A percentile compares a stretch with the other conserved stretches of the same genome.
phyloP scores from a whole-genome alignment of 1,140 invertebrate species.

The Thalassaphorura encarpata region DNA sequence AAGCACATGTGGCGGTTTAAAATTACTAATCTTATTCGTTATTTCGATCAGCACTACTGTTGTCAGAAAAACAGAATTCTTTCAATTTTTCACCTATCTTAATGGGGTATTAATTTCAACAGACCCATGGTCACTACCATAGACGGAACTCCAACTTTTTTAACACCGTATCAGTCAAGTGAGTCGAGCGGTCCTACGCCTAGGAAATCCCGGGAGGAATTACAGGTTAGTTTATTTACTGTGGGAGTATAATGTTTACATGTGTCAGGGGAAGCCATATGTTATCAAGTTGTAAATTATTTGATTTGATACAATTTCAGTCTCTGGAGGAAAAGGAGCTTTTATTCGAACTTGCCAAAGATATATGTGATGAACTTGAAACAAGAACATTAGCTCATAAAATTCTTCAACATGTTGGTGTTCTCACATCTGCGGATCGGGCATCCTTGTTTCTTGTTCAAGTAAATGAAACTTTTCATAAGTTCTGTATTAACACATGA shows the following conservation, averaged over 20 bases:
- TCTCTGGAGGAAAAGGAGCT: slow-evolving; percentile 86
- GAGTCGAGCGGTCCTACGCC: slow-evolving; percentile 10
- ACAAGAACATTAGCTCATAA: slow-evolving; percentile 88
- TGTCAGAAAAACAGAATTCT: too few relatives aligned
- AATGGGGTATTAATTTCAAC: too few relatives aligned
- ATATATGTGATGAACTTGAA: slow-evolving; percentile 92
- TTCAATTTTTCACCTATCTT: too few relatives aligned
- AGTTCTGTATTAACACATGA: not conserved
- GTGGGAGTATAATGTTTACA: too few relatives aligned
- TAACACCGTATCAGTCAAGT: slow-evolving; percentile 13
- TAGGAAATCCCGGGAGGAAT: slow-evolving; percentile 29
- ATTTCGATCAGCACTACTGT: too few relatives aligned
- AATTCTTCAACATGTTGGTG: slow-evolving; percentile 89
- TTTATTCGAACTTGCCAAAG: slow-evolving; percentile 89
- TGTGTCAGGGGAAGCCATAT: too few relatives aligned
- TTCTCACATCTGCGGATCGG: slow-evolving; percentile 79
- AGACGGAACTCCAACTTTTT: slow-evolving; percentile 23
- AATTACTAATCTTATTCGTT: too few relatives aligned
- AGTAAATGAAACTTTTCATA: slow-evolving; percentile 36
- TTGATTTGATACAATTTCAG: slow-evolving; percentile 40
- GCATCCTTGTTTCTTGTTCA: slow-evolving; percentile 89
- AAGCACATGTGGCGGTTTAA: too few relatives aligned
- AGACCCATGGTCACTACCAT: slow-evolving; percentile 76
- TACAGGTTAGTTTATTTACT: slow-evolving; percentile 30
- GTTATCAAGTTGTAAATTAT: too few relatives aligned